Conservation (phyloP, 2,797 vertebrate species). For the Esox masquinongy region DNA sequence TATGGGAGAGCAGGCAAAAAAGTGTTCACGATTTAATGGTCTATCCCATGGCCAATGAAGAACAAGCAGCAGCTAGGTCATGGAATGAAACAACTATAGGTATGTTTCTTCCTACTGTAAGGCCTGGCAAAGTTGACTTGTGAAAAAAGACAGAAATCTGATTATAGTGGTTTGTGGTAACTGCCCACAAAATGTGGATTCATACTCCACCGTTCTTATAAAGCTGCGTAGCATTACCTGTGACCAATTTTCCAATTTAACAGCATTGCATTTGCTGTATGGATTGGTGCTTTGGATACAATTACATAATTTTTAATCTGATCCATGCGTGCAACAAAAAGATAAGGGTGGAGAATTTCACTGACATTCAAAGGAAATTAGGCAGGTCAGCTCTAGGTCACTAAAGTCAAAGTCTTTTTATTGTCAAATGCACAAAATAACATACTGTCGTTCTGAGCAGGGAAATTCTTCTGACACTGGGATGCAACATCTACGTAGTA, state of each 20-base stretch:
- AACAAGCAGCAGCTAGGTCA: neutral
- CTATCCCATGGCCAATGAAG: neutral
- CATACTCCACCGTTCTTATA: neutral
- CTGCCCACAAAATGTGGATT: neutral
- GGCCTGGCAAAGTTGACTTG: neutral
- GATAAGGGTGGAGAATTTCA: neutral
- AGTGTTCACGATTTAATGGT: neutral
- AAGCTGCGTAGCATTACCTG: no score
- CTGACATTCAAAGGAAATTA: slow-evolving; percentile 14
- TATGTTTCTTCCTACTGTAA: neutral
- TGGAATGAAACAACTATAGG: neutral
- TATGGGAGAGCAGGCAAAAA: neutral
- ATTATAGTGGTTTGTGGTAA: neutral
- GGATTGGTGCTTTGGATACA: no score
- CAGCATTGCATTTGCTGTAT: no score
- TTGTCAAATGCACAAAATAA: no score
- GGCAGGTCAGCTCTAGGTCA: slow-evolving; percentile 37
- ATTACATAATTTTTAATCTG: no score
- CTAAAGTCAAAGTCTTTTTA: no score
- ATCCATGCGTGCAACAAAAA: neutral
- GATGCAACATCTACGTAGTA: no score
- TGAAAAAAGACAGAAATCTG: neutral
- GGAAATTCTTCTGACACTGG: no score
- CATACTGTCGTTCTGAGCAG: no score
- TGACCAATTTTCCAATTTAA: no score